phyloP scores from a whole-genome alignment of 2,113 vertebrate genomes.

The Raphicerus campestris region DNA sequence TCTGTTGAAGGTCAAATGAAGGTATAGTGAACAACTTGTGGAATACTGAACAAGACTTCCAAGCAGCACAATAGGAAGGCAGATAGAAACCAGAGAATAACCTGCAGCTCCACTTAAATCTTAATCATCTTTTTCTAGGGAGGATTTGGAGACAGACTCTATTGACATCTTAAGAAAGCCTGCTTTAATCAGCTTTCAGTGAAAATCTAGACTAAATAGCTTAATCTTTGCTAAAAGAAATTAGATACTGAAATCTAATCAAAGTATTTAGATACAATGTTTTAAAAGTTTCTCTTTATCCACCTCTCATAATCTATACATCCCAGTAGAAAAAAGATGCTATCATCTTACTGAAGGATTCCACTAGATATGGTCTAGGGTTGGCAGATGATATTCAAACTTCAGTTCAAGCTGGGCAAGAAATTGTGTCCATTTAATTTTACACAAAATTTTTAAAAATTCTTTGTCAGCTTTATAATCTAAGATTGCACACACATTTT shows the following conservation, averaged over 20 bases:
- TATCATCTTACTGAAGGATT: slow-evolving; percentile 82
- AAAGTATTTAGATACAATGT: slow-evolving; percentile 8
- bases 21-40: background rate
- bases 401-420: slow-evolving; percentile 86
- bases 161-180: background rate
- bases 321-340: slow-evolving; percentile 86
- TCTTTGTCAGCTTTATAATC: background rate
- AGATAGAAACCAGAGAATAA: background rate
- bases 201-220: background rate
- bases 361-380: slow-evolving; percentile 81
- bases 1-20: background rate
- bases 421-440: slow-evolving; percentile 45
- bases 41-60: background rate
- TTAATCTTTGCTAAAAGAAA: slow-evolving; percentile 38
- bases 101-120: background rate
- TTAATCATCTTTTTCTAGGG: background rate
- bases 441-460: background rate
- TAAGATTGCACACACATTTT: background rate
- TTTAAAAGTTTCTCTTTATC: slow-evolving; percentile 10
- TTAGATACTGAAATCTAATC: slow-evolving; percentile 22
- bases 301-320: slow-evolving; percentile 66
- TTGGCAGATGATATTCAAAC: slow-evolving; percentile 88
- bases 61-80: background rate
- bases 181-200: background rate
- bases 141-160: background rate